Evolutionary conservation across 2,888 invertebrate species (phyloP), one percentile per base, ranked within the genome.

Genomic region (Eupithecia tripunctaria): DNA sequence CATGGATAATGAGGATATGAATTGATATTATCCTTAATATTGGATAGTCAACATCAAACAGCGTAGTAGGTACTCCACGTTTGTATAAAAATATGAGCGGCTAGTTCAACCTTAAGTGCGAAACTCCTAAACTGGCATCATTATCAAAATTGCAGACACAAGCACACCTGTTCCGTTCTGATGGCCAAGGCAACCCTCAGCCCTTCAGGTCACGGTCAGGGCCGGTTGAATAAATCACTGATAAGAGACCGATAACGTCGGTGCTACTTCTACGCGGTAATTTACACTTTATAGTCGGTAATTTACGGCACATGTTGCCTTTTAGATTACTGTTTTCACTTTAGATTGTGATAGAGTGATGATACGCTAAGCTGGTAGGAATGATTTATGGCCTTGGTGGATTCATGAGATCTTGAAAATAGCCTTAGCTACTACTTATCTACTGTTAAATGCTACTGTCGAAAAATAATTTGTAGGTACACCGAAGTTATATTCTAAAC

Each of bases 141-240:
- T 59, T n/a, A 63, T n/a, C 60, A n/a, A 38, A 64, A 43, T 63
- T 29, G 60, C 6, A 56, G 56, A 59, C 18, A 56, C 21, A 36
- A 29, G 51, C 59, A 65, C 72, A 47, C 70, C 47, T 65, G 71
- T 41, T 69, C 32, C 56, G 56, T 56, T 41, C 36, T 71, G 66
- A 67, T 66, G 66, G 74, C 41, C 68, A 65, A 47, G 60, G 41
- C 59, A 51, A 60, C 70, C 74, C 68, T 43, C 14, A 43, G 60
- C 29, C 63, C 63, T 38, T 64, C 32, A 68, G 74, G 71, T 72
- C 72, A 70, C 27, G 75, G 75, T 41, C 75, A 75, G 21, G 75
- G 72, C 32, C 64, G 21, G 56, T 2, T 18, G 56, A 69, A 75
- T 75, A 72, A 75, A 75, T 75, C 72, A 75, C 68, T 72, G 75